Percentiles rank a stretch among this genome's conserved stretches.
Evolutionary conservation across 2,113 vertebrate genomes (phyloP).

Genomic region (Hoplias malabaricus): DNA sequence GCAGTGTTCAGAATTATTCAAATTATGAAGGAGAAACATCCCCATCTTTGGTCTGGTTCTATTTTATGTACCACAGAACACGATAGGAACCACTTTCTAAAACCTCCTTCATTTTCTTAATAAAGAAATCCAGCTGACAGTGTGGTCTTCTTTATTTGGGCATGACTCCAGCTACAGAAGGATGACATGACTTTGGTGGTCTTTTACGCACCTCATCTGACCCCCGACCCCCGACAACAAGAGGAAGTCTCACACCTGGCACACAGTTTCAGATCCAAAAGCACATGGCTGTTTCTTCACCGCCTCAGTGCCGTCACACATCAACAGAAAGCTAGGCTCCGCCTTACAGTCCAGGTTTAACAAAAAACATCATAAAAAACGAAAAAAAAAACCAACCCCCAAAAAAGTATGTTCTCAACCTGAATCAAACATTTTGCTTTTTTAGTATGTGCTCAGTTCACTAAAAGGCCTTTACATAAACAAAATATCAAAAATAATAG

Average conservation of each 20-base stretch:
- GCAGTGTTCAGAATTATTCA: too few species aligned
- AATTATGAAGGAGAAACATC: too few species aligned
- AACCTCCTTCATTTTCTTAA: too few species aligned
- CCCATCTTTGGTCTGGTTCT: too few species aligned
- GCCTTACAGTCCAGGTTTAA: conserved; percentile 51
- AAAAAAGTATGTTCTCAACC: conserved; percentile 43
- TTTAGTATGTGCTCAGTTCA: conserved; percentile 41
- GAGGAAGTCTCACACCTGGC: background rate
- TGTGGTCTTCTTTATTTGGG: too few species aligned
- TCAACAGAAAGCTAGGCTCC: conserved; percentile 55
- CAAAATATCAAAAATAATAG: background rate
- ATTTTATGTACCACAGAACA: too few species aligned
- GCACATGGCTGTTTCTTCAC: background rate
- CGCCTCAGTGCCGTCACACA: conserved; percentile 13
- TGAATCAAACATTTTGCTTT: conserved; percentile 40
- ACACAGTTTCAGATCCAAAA: conserved; percentile 8
- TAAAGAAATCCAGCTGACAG: too few species aligned
- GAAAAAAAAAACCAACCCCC: conserved; percentile 26
- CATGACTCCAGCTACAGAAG: too few species aligned
- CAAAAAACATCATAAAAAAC: conserved; percentile 32
- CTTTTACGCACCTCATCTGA: conserved; percentile 26
- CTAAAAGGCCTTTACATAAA: conserved; percentile 41
- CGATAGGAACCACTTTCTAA: too few species aligned
- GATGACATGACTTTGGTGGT: too few species aligned
- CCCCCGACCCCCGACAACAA: background rate